phyloP scores from a whole-genome alignment of 2,113 vertebrate species.

The Zonotrichia leucophrys region DNA sequence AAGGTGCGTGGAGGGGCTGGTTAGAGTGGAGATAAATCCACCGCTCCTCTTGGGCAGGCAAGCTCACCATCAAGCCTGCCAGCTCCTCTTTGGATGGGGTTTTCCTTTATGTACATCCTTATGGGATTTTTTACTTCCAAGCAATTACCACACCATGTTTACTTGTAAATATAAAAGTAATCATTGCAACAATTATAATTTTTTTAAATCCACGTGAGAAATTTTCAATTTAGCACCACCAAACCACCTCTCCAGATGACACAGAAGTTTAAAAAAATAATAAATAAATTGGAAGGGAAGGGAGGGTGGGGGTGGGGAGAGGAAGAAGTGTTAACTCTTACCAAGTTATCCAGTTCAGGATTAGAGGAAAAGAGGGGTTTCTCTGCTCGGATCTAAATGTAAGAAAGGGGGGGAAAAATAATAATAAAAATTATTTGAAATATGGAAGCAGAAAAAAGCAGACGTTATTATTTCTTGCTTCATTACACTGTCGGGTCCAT shows the following conservation, averaged over 20 bases:
- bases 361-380: conserved; percentile 99
- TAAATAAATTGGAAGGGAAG: background rate
- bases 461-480: conserved; percentile 61
- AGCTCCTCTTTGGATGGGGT: conserved; percentile 49
- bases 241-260: background rate
- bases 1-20: conserved; percentile 27
- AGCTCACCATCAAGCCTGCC: conserved; percentile 68
- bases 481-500: conserved; percentile 58
- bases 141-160: conserved; percentile 30
- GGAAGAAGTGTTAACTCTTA: conserved; percentile 77
- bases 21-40: conserved; percentile 69
- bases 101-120: background rate
- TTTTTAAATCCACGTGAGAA: background rate
- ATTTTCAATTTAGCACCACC: background rate
- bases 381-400: conserved; percentile 96
- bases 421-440: conserved; percentile 68
- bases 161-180: background rate
- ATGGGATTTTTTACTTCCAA: conserved; percentile 36
- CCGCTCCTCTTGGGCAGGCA: conserved; percentile 56
- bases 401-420: conserved; percentile 32
- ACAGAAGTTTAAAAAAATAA: background rate
- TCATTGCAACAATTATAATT: background rate
- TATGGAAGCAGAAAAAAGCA: conserved; percentile 43
- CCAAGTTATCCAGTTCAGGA: conserved; percentile 99
- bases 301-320: conserved; percentile 29